phyloP scores from a whole-genome alignment of 2,888 invertebrate species.

The Yponomeuta plumbellus region DNA sequence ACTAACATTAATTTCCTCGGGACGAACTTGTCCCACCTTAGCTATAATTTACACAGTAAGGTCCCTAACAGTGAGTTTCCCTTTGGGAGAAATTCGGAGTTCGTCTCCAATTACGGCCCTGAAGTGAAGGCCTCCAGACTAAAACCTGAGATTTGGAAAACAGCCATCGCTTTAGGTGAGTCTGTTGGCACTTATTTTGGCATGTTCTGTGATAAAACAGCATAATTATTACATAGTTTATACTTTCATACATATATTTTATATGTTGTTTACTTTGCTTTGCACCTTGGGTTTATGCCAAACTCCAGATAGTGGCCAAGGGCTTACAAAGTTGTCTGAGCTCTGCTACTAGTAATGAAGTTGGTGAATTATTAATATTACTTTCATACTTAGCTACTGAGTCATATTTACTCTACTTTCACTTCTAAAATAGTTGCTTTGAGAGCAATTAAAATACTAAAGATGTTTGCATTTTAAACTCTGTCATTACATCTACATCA shows the following conservation, averaged over 20 bases:
- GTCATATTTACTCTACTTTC: not conserved
- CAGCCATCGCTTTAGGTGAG: conserved; percentile 87
- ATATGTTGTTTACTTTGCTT: not conserved
- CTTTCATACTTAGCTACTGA: not conserved
- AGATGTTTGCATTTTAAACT: not conserved
- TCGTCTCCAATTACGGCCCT: conserved; percentile 66
- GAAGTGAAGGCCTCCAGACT: conserved; percentile 84
- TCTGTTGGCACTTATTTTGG: conserved; percentile 21
- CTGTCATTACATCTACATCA: not conserved
- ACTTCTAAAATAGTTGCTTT: not conserved
- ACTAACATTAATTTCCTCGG: conserved; percentile 71
- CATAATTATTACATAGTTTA: not conserved
- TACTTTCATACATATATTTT: not conserved
- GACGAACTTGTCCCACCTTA: conserved; percentile 67
- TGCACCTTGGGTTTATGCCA: conserved; percentile 5
- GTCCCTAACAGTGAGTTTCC: conserved; percentile 46
- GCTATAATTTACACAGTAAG: conserved; percentile 65
- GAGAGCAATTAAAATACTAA: not conserved
- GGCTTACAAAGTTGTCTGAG: conserved; percentile 5
- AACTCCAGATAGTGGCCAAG: not conserved
- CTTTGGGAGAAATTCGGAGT: conserved; percentile 53
- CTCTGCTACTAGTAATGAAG: not conserved
- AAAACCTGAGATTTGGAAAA: conserved; percentile 93
- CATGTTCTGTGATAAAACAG: not conserved
- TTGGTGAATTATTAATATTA: not conserved